Conservation (phyloP, 2,113 vertebrate species). For the Siniperca knerii region DNA sequence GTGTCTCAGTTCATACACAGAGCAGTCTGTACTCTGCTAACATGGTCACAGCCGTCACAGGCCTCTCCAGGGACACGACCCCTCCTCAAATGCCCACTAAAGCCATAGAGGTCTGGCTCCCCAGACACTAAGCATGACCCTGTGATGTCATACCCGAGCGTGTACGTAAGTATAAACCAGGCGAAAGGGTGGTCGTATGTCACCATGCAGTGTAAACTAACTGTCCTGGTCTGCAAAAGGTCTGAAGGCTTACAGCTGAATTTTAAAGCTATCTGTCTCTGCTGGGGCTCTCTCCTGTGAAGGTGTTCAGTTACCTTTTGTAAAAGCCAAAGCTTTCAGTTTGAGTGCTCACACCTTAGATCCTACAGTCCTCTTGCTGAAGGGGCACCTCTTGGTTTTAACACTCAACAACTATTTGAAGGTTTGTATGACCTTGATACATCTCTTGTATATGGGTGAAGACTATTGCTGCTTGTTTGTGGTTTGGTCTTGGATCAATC, state of each 20-base stretch:
- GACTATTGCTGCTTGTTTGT: not conserved
- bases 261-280: constrained; percentile 46
- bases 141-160: constrained; percentile 54
- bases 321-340: constrained; percentile 26
- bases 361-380: constrained; percentile 1
- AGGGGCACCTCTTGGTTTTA: not conserved
- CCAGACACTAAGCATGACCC: constrained; percentile 63
- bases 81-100: constrained; percentile 47
- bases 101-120: constrained; percentile 33
- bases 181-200: constrained; percentile 40
- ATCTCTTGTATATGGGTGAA: not conserved
- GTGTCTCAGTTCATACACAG: constrained; percentile 61
- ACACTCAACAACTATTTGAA: not conserved
- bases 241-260: constrained; percentile 55
- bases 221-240: constrained; percentile 41
- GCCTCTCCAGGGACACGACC: constrained; percentile 51
- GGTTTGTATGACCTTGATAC: constrained; percentile 12
- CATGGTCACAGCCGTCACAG: constrained; percentile 51
- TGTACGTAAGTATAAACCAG: constrained; percentile 31
- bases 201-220: constrained; percentile 57
- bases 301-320: constrained; percentile 48
- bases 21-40: constrained; percentile 64
- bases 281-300: constrained; percentile 28
- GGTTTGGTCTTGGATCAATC: constrained; percentile 23
- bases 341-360: constrained; percentile 5